Conservation (phyloP, 2,888 invertebrate species). For the Halictus quadricinctus region DNA sequence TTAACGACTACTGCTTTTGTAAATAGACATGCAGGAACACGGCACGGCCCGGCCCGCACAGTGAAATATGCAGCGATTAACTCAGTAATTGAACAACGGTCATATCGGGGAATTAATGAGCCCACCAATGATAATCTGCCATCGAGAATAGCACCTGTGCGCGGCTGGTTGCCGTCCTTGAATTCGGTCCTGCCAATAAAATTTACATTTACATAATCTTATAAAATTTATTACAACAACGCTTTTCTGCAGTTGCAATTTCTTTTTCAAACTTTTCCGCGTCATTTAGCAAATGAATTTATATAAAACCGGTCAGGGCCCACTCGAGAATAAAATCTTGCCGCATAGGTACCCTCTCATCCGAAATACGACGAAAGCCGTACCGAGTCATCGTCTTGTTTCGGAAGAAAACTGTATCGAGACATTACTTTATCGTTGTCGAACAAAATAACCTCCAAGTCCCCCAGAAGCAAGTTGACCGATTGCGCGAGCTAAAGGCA, state of each 20-base stretch:
- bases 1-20: slow-evolving; percentile 26
- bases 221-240: neutral
- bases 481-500: neutral
- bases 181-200: neutral
- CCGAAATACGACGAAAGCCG: too few relatives aligned
- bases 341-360: too few relatives aligned
- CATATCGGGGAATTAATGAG: slow-evolving; percentile 38
- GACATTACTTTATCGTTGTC: neutral
- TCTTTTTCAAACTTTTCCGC: too few relatives aligned
- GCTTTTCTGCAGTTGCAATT: too few relatives aligned
- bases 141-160: neutral
- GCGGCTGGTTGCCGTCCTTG: neutral
- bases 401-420: neutral
- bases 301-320: too few relatives aligned
- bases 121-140: slow-evolving; percentile 10
- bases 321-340: too few relatives aligned
- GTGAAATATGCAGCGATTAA: slow-evolving; percentile 41
- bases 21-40: slow-evolving; percentile 13
- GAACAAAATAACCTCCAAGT: neutral
- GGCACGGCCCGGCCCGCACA: neutral
- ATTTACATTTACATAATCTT: neutral
- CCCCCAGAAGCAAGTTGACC: neutral
- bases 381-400: too few relatives aligned
- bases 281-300: too few relatives aligned
- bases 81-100: slow-evolving; percentile 50